These are phyloP conservation scores for Ericerus pela DNA, from an alignment of 1,140 invertebrate genomes.

Conservation along the genomic window DNA sequence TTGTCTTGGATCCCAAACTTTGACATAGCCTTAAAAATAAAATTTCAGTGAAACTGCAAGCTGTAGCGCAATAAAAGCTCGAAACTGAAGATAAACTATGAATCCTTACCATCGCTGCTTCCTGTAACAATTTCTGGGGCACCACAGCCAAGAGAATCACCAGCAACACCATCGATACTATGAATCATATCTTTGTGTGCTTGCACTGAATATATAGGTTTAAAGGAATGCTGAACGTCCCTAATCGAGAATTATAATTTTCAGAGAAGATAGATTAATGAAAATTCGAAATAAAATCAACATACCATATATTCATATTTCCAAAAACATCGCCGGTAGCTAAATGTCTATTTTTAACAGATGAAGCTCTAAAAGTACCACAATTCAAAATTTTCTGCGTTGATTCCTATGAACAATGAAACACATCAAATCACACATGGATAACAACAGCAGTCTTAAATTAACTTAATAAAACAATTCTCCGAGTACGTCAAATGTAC, in stretches of 20 bases:
- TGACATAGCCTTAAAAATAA: slow-evolving; percentile 52
- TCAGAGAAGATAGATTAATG: not conserved
- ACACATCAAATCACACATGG: not conserved
- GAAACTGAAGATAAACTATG: not conserved
- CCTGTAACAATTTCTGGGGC: slow-evolving; percentile 90
- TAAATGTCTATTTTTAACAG: slow-evolving; percentile 56
- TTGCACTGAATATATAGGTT: slow-evolving; percentile 63
- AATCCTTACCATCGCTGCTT: slow-evolving; percentile 63
- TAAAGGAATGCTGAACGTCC: slow-evolving; percentile 59
- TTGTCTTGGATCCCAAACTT: slow-evolving; percentile 89
- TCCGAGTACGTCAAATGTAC: slow-evolving; percentile 26
- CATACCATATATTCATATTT: slow-evolving; percentile 63
- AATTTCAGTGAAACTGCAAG: not conserved
- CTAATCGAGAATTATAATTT: slow-evolving; percentile 35
- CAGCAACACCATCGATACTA: slow-evolving; percentile 83
- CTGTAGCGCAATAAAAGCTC: not conserved
- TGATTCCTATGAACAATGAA: slow-evolving; percentile 38
- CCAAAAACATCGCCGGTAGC: slow-evolving; percentile 88
- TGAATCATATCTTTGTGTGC: slow-evolving; percentile 84
- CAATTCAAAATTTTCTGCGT: slow-evolving; percentile 77
- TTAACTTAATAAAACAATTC: not conserved
- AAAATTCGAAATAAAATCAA: slow-evolving; percentile 1
- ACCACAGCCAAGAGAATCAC: slow-evolving; percentile 62
- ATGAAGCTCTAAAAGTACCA: slow-evolving; percentile 79
- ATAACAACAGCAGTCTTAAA: too few relatives aligned